Percentiles rank a stretch among this genome's conserved stretches.
Conservation (phyloP, 1,140 invertebrate species). For the Drosophila takahashii region DNA sequence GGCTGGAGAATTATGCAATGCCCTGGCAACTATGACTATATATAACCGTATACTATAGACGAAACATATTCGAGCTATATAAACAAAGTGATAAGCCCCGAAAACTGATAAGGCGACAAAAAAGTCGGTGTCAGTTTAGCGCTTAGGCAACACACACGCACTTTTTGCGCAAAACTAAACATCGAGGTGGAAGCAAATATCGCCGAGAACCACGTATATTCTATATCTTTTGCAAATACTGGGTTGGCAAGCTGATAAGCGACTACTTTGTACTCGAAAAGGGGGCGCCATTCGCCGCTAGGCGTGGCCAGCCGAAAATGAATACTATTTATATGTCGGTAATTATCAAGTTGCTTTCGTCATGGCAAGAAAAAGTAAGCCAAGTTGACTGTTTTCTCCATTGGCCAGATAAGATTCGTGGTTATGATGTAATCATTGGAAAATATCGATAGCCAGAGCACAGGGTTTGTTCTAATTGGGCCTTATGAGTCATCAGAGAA, state of each 20-base stretch:
- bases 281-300: constrained; percentile 4
- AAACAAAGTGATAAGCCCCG: constrained; percentile 68
- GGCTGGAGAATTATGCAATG: constrained; percentile 62
- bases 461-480: constrained; percentile 23
- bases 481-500: constrained; percentile 11
- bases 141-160: constrained; percentile 47
- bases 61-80: constrained; percentile 46
- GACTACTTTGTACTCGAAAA: constrained; percentile 39
- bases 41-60: constrained; percentile 28
- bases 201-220: constrained; percentile 12
- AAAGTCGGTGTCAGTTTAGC: constrained; percentile 22
- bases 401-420: constrained; percentile 33
- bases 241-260: constrained; percentile 35
- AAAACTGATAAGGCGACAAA: constrained; percentile 53
- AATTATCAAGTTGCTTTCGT: constrained; percentile 61
- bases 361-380: constrained; percentile 49
- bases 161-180: constrained; percentile 51
- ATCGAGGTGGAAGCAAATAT: constrained; percentile 26
- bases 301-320: constrained; percentile 26
- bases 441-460: constrained; percentile 45
- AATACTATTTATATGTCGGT: constrained; percentile 16
- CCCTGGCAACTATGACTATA: constrained; percentile 30
- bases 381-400: constrained; percentile 29
- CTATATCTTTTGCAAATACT: constrained; percentile 48
- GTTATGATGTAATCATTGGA: constrained; percentile 66